These are phyloP conservation scores for Stramonita haemastoma DNA, from an alignment of 2,888 invertebrate genomes.

Conservation along the genomic window DNA sequence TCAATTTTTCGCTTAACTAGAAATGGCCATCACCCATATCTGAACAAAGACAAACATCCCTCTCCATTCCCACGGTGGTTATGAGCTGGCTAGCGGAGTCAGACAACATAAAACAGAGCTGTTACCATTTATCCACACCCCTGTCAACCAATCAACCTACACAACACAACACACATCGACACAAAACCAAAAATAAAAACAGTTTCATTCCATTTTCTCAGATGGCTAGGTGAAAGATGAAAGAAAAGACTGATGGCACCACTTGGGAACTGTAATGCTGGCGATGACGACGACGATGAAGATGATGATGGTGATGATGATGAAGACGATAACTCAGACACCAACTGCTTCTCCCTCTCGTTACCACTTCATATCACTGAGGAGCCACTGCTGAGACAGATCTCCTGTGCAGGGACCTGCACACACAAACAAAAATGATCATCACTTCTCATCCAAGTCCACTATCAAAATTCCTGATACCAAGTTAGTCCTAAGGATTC, in stretches of 20 bases:
- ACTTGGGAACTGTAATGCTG: neutral
- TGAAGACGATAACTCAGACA: neutral
- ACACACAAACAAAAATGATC: neutral
- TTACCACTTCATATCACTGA: constrained; percentile 68
- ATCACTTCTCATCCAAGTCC: too few relatives aligned
- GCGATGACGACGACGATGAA: constrained; percentile 13
- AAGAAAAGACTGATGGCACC: neutral
- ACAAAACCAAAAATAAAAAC: neutral
- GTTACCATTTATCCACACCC: too few relatives aligned
- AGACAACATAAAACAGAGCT: too few relatives aligned
- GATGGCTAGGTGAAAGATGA: neutral
- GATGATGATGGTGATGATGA: constrained; percentile 26
- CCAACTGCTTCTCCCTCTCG: neutral
- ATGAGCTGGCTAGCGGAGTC: too few relatives aligned
- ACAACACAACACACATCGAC: neutral
- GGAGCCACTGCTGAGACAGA: constrained; percentile 66
- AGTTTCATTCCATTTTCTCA: neutral
- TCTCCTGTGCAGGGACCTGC: constrained; percentile 67
- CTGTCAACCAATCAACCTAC: neutral
- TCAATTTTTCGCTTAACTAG: too few relatives aligned
- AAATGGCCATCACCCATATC: too few relatives aligned
- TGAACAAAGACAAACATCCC: too few relatives aligned
- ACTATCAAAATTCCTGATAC: too few relatives aligned
- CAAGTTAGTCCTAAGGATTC: too few relatives aligned
- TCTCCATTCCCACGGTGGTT: too few relatives aligned